Conservation (phyloP, 2,113 vertebrate species). For the Cichladusa arquata region DNA sequence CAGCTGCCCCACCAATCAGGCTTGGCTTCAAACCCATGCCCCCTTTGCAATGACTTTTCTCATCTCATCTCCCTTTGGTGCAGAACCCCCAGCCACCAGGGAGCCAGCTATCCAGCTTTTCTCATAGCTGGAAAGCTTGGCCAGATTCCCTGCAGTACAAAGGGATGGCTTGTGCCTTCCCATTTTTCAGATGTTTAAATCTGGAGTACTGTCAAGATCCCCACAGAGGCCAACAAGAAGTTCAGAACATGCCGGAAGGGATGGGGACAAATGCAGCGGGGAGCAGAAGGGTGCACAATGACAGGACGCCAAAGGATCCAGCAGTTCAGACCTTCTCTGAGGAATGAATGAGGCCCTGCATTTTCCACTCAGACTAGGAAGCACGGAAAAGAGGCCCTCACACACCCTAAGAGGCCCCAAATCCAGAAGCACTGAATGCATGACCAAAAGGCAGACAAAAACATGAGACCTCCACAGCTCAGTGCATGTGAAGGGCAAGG, state of each 20-base stretch:
- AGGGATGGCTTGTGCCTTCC: neutral
- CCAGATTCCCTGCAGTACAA: slow-evolving; percentile 3
- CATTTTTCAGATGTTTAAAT: slow-evolving; percentile 5
- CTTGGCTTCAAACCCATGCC: neutral
- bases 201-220: slow-evolving; percentile 21
- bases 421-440: neutral
- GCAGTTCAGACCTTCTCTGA: neutral
- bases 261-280: neutral
- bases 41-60: neutral
- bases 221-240: neutral
- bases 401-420: neutral
- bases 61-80: neutral
- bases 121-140: neutral
- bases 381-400: neutral
- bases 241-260: neutral
- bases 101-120: neutral
- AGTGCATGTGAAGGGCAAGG: neutral
- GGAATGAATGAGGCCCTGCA: neutral
- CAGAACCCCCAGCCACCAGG: fast-evolving
- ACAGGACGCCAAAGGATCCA: neutral
- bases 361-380: neutral
- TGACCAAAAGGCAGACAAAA: neutral
- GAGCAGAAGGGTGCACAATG: neutral
- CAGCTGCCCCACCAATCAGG: neutral
- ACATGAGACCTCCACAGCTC: neutral